Evolutionary conservation across 2,113 vertebrate species (phyloP).

Genomic region (Zootoca vivipara): DNA sequence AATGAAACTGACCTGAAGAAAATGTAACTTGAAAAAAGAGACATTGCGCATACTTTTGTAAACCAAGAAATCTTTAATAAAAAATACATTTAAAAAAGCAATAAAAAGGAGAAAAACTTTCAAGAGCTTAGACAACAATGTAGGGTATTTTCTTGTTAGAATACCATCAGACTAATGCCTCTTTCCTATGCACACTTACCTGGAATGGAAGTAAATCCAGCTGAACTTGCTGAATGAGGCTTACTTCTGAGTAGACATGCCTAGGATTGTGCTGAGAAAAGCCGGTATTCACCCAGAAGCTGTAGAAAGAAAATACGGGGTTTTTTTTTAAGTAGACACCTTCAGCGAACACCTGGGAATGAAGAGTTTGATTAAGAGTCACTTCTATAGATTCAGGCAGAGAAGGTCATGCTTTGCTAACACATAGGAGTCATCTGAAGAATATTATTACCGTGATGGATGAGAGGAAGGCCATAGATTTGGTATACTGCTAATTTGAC

Average conservation of each 20-base stretch:
- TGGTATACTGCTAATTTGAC: conserved; percentile 43
- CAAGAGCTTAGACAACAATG: neutral
- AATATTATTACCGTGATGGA: conserved; percentile 40
- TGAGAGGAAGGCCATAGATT: conserved; percentile 44
- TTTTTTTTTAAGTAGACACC: conserved; percentile 1
- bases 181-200: neutral
- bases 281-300: conserved; percentile 21
- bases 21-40: too few species aligned
- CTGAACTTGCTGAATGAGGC: too few species aligned
- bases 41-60: too few species aligned
- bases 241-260: too few species aligned
- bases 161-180: neutral
- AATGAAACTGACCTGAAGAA: too few species aligned
- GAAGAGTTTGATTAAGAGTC: conserved; percentile 51
- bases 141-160: conserved; percentile 42
- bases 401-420: conserved; percentile 46
- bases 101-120: neutral
- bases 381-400: conserved; percentile 32
- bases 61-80: neutral
- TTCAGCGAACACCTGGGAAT: conserved; percentile 48
- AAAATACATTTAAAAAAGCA: neutral
- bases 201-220: too few species aligned
- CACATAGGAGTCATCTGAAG: conserved; percentile 33
- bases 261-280: neutral
- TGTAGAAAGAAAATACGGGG: conserved; percentile 34